Evolutionary conservation across 2,113 vertebrate genomes (phyloP), one percentile per base, ranked within the genome.

Genomic region (Semicossyphus pulcher): DNA sequence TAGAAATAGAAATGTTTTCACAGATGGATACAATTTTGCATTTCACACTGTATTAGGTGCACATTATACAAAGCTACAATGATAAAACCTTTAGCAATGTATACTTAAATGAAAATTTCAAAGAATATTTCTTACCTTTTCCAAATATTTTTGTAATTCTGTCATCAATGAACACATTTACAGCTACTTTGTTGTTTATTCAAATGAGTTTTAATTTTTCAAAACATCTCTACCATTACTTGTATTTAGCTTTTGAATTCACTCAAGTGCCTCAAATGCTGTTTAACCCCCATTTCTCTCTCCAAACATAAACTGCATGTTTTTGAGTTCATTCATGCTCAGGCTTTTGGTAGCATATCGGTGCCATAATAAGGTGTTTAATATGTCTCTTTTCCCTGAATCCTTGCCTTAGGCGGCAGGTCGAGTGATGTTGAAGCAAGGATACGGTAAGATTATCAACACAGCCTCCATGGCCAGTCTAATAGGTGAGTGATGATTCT

Each of bases 361-460:
- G 31, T 56, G 71, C 66, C 62, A 72, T 82, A 86, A 90, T 56
- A 71, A 74, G 63, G 54, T 94, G 93, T 94, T 94, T 92, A 95
- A 94, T 93, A 89, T 93, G 92, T 92, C 93, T 95, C 93, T 91
- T 53, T 80, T 36, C 56, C 89, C 93, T 90, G 93, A 94, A 96
- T 96, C 95, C 92, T 93, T 86, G 93, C 95, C 94, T 93, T 89
- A 95, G 96, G 94, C 96, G 89, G 94, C 95, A 85, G 96, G 95
- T 93, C 93, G 91, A 90, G 94, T 96, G 95, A 97, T 96, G 96
- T 94, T 97, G 94, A 96, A 95, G 92, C 95, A 97, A 93, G 95
- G 95, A 93, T 96, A 96, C 61, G 92, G 95, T 89, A 95, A 97
- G 95, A 97, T 97, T 94, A 99, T 98, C 95, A 98, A 96, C 94